Evolutionary conservation across 2,888 invertebrate species (phyloP).

Genomic region (Lamproptera curius): DNA sequence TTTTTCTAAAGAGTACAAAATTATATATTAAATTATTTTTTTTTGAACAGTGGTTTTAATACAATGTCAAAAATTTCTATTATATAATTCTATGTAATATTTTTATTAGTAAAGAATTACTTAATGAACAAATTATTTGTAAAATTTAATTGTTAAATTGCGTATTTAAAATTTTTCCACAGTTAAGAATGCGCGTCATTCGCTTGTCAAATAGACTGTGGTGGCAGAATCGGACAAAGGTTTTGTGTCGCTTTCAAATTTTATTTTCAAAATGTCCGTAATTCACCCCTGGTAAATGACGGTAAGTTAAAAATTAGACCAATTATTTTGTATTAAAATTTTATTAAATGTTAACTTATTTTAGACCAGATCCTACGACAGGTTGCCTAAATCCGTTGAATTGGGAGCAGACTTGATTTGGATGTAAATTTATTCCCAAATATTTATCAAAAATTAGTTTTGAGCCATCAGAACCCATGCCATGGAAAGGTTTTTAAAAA

Average conservation of each 20-base stretch:
- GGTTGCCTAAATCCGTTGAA: constrained; percentile 57
- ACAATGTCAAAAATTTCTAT: too few species aligned
- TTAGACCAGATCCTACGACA: constrained; percentile 46
- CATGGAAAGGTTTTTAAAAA: constrained; percentile 82
- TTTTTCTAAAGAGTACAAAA: too few species aligned
- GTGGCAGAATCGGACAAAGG: constrained; percentile 52
- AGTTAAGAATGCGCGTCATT: constrained; percentile 50
- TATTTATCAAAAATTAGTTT: constrained; percentile 81
- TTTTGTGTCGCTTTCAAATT: constrained; percentile 53
- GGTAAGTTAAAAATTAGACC: constrained; percentile 40
- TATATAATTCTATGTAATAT: too few species aligned
- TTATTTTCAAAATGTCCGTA: constrained; percentile 65
- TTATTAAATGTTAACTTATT: constrained; percentile 25
- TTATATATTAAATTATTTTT: too few species aligned
- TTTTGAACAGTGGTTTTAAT: too few species aligned
- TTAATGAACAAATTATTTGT: neutral
- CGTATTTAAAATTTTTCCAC: constrained; percentile 17
- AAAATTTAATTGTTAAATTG: neutral
- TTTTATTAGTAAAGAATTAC: neutral
- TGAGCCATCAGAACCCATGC: constrained; percentile 56
- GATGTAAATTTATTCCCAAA: constrained; percentile 81
- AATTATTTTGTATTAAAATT: constrained; percentile 1
- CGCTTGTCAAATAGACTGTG: constrained; percentile 60
- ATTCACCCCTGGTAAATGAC: constrained; percentile 67
- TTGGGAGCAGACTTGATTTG: constrained; percentile 61